These are phyloP conservation scores for Ivindomyrus marchei DNA, from an alignment of 2,113 vertebrate species.

Conservation along the genomic window DNA sequence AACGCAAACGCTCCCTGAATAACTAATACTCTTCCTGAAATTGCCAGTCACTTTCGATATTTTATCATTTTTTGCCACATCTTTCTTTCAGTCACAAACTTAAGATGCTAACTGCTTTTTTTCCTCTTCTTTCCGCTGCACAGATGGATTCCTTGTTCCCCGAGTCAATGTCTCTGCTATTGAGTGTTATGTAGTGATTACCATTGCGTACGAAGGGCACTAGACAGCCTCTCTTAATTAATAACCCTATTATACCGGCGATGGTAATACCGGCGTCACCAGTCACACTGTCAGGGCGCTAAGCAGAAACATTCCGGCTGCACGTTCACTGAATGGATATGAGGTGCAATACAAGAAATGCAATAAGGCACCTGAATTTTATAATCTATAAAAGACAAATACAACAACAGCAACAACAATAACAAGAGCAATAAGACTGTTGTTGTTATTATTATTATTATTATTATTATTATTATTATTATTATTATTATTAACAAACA, in stretches of 20 bases:
- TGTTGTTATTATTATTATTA: slow-evolving; percentile 47
- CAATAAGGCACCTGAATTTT: neutral
- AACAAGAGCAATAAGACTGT: neutral
- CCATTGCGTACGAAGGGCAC: slow-evolving; percentile 64
- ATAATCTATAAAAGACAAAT: slow-evolving; percentile 30
- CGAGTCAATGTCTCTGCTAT: slow-evolving; percentile 42
- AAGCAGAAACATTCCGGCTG: slow-evolving; percentile 41
- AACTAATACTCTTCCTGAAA: neutral
- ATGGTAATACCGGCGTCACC: slow-evolving; percentile 42
- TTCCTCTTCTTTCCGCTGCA: neutral
- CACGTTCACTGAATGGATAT: slow-evolving; percentile 56
- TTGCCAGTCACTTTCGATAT: neutral
- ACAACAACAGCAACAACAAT: slow-evolving; percentile 18
- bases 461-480: slow-evolving; percentile 34
- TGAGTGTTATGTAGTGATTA: slow-evolving; percentile 67
- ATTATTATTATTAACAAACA: slow-evolving; percentile 38
- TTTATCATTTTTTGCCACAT: neutral
- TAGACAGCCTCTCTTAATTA: slow-evolving; percentile 64
- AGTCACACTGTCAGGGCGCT: slow-evolving; percentile 44
- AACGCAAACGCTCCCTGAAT: neutral
- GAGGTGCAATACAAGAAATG: slow-evolving; percentile 45
- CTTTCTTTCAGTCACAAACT: neutral
- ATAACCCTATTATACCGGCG: slow-evolving; percentile 65
- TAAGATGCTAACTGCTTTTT: neutral
- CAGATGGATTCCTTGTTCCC: neutral